Base-by-base conservation (phyloP, 2,888 invertebrate genomes). In the Epirrita christyi region DNA sequence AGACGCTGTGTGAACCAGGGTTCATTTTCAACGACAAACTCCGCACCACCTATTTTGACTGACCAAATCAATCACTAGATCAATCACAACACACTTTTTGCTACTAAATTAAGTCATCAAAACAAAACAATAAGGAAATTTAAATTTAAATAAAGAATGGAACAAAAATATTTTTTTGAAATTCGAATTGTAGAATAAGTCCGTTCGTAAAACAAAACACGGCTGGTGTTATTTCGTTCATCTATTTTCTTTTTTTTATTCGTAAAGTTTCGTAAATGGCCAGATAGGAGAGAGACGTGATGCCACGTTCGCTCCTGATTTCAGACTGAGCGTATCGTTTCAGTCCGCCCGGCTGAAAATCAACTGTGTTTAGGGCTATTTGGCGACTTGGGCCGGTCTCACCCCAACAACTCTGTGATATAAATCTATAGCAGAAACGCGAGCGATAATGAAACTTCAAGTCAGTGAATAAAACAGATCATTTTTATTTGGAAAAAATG, bases 41-140 rank as follows among this genome's bases (percentile, higher is more conserved):
- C 73, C 57, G 72, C 63, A 60, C 67, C 81, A 80, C 86, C 87
- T 86, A 88, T 89, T 80, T 87, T 88, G 85, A 76, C 70, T 40
- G n/a, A 47, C 13, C 21, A 40, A 54, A 55, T 37, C 27, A 59
- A 68, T 36, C 79, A 79, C 78, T 71, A 36, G 61, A 73, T 44
- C 77, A 82, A 9, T 40, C 41, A 46, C 60, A 69, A 47, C 64
- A 59, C 70, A 63, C 60, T 44, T 29, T 11, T 28, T 4, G 6
- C 11, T 0, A 0, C 28, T 7, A 28, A 44, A 38, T 4, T 9
- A 6, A 9, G 37, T 44, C 8, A 15, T 15, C 2, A 9, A 21
- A 29, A 32, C 6, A 27, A 48, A 37, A 46, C 44, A 44, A 21
- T n/a, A n/a, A n/a, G n/a, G n/a, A n/a, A n/a, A n/a, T 55, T 14